Percentiles rank a stretch among this genome's conserved stretches.
These are phyloP conservation scores for Gortyna flavago DNA, from an alignment of 2,888 invertebrate species.

Conservation along the genomic window DNA sequence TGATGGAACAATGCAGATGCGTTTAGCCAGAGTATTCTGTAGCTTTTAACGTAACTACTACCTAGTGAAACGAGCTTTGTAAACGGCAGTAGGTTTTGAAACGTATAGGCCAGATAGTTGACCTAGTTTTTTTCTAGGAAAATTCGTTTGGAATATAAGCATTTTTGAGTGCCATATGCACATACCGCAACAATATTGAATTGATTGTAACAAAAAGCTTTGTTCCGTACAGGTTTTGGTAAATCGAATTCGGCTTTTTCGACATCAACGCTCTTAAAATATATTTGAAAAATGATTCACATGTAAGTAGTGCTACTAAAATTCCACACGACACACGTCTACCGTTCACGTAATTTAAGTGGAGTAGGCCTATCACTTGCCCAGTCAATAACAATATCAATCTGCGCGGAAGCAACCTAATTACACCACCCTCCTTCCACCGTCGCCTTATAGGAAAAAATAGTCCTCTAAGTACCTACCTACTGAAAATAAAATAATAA, in stretches of 20 bases:
- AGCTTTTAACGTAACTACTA: slow-evolving; percentile 68
- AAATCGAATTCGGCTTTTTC: slow-evolving; percentile 22
- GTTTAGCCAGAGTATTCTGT: slow-evolving; percentile 74
- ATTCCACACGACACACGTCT: background rate
- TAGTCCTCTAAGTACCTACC: no score
- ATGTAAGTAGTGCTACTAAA: background rate
- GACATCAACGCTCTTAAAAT: background rate
- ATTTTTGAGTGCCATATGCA: slow-evolving; percentile 49
- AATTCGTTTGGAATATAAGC: slow-evolving; percentile 52
- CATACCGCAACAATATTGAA: slow-evolving; percentile 38
- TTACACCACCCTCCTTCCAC: slow-evolving; percentile 22
- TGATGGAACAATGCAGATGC: slow-evolving; percentile 82
- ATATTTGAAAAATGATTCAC: background rate
- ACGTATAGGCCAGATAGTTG: slow-evolving; percentile 50
- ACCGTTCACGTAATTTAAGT: background rate
- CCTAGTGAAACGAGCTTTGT: slow-evolving; percentile 63
- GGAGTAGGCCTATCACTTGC: slow-evolving; percentile 12
- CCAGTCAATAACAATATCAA: slow-evolving; percentile 37
- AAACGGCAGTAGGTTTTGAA: slow-evolving; percentile 58
- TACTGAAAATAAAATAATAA: no score
- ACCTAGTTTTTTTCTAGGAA: slow-evolving; percentile 57
- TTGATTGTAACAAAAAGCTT: slow-evolving; percentile 52
- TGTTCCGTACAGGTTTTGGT: slow-evolving; percentile 20
- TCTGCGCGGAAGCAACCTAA: slow-evolving; percentile 41
- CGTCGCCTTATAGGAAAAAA: slow-evolving; percentile 7